A percentile compares a stretch with the other conserved stretches of the same genome.
These are phyloP conservation scores for Meta bourneti DNA, from an alignment of 2,888 invertebrate species.

Conservation along the genomic window DNA sequence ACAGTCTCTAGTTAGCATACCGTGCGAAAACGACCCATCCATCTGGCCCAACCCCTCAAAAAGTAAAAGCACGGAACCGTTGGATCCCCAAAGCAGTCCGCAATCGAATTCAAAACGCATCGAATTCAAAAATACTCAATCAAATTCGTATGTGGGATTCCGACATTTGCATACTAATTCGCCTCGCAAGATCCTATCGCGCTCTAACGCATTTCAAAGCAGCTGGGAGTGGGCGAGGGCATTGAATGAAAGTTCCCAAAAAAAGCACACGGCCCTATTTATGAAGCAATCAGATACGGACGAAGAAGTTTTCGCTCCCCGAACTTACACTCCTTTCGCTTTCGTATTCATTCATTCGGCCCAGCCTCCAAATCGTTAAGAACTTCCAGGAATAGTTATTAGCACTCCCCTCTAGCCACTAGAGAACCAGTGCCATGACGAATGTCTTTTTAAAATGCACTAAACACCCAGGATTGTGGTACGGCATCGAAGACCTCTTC, in stretches of 20 bases:
- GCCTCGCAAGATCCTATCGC: not conserved
- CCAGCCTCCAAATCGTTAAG: too few relatives aligned
- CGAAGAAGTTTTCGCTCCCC: not conserved
- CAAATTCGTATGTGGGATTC: constrained; percentile 20
- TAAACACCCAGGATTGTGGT: not conserved
- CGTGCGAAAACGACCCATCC: too few relatives aligned
- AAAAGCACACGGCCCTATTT: not conserved
- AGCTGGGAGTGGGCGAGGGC: not conserved
- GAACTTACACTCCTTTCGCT: constrained; percentile 52
- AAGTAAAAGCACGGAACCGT: not conserved
- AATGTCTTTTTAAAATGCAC: not conserved
- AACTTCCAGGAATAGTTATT: too few relatives aligned
- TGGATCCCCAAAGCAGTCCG: not conserved
- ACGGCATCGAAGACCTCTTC: not conserved
- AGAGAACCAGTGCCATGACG: not conserved
- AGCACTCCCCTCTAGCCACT: not conserved
- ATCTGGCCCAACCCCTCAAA: too few relatives aligned
- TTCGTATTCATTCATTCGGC: constrained; percentile 54
- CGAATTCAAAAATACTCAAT: not conserved
- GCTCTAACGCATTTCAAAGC: not conserved
- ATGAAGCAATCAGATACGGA: not conserved
- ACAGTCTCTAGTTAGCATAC: too few relatives aligned
- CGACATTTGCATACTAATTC: constrained; percentile 45
- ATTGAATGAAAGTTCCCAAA: not conserved
- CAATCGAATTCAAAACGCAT: not conserved